These are phyloP conservation scores for Piliocolobus tephrosceles DNA, from an alignment of 2,113 vertebrate genomes.

Conservation along the genomic window DNA sequence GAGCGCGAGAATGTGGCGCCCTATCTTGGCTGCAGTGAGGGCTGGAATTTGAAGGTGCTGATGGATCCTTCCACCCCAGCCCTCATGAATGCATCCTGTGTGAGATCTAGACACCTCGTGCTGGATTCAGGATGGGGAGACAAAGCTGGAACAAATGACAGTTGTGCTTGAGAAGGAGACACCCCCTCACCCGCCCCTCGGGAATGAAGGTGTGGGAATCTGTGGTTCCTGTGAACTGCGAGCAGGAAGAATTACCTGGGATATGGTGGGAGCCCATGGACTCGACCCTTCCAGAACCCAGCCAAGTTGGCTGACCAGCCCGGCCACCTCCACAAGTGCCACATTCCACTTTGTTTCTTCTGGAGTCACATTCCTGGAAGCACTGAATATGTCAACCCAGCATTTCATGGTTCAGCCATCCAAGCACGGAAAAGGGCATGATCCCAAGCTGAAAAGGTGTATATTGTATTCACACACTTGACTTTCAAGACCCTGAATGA, in stretches of 20 bases:
- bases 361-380: background rate
- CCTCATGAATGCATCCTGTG: background rate
- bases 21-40: accelerated
- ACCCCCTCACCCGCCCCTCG: accelerated
- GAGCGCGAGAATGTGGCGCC: accelerated
- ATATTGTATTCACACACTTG: conserved; percentile 1
- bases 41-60: conserved; percentile 40
- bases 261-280: accelerated
- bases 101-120: background rate
- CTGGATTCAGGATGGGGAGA: background rate
- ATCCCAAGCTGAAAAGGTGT: background rate
- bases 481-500: conserved; percentile 65
- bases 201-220: accelerated
- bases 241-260: background rate
- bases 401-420: background rate
- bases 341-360: accelerated
- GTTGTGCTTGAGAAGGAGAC: no score
- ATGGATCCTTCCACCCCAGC: background rate
- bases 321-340: accelerated
- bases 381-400: background rate
- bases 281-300: background rate
- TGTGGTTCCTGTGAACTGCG: background rate
- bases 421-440: conserved; percentile 10
- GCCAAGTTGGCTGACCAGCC: background rate
- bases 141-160: background rate